These are phyloP conservation scores for Saimiri boliviensis DNA, from an alignment of 2,113 vertebrate genomes.

Conservation along the genomic window DNA sequence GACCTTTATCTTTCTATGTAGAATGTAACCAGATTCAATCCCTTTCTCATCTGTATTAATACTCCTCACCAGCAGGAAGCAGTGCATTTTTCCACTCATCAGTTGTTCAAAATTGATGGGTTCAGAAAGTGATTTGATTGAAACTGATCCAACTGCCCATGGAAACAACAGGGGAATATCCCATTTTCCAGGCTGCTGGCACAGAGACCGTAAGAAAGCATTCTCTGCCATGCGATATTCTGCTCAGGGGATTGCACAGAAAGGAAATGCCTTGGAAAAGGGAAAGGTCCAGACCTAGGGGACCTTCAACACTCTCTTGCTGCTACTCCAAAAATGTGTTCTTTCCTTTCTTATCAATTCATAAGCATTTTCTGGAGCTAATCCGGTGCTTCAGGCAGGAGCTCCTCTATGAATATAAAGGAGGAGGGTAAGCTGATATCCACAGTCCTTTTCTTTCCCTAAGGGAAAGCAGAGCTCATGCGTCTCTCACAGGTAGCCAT, in stretches of 20 bases:
- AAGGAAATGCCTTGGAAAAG: no score
- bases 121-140: not conserved
- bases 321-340: not conserved
- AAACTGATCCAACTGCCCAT: not conserved
- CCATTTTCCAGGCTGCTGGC: not conserved
- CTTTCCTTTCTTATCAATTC: conserved; percentile 18
- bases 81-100: not conserved
- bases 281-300: not conserved
- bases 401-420: conserved; percentile 67
- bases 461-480: not conserved
- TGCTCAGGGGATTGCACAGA: not conserved
- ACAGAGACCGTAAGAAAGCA: rapidly evolving
- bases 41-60: not conserved
- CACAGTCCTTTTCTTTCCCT: conserved; percentile 26
- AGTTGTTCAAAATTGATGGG: not conserved
- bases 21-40: not conserved
- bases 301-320: not conserved
- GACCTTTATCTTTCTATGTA: not conserved
- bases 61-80: not conserved
- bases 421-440: conserved; percentile 55
- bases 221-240: rapidly evolving
- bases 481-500: conserved; percentile 75
- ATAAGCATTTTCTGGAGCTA: conserved; percentile 55
- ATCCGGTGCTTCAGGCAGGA: not conserved
- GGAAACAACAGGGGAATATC: rapidly evolving